Conservation (phyloP, 2,888 invertebrate genomes). For the Napeogenes sylphis region DNA sequence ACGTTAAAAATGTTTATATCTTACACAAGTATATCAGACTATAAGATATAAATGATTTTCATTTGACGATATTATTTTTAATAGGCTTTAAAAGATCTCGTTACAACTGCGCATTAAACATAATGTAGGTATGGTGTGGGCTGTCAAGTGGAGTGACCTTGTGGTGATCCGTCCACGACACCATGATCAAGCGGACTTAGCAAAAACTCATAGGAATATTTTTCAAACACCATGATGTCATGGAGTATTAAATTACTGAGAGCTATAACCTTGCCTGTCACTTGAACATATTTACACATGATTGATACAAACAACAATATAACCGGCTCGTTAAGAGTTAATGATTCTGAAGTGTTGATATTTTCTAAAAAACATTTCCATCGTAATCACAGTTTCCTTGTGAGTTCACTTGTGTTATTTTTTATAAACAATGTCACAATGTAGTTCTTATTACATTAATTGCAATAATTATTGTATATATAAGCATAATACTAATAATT, state of each 20-base stretch:
- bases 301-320: slow-evolving; percentile 29
- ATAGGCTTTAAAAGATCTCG: background rate
- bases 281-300: slow-evolving; percentile 37
- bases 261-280: slow-evolving; percentile 64
- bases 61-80: background rate
- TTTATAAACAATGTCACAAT: no score
- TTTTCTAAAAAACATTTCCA: background rate
- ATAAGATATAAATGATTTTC: background rate
- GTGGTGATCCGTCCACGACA: slow-evolving; percentile 9
- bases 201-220: slow-evolving; percentile 71
- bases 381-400: no score
- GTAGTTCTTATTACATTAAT: no score
- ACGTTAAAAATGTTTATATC: no score
- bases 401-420: no score
- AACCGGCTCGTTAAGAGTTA: slow-evolving; percentile 17
- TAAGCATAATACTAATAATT: no score
- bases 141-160: slow-evolving; percentile 21
- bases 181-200: slow-evolving; percentile 37
- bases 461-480: no score
- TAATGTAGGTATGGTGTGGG: slow-evolving; percentile 7
- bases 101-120: slow-evolving; percentile 14
- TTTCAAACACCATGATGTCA: slow-evolving; percentile 70
- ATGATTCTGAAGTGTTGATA: slow-evolving; percentile 10
- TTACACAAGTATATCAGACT: no score
- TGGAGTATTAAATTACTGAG: slow-evolving; percentile 70